Conservation (phyloP, 2,888 invertebrate genomes). For the Xestia xanthographa region DNA sequence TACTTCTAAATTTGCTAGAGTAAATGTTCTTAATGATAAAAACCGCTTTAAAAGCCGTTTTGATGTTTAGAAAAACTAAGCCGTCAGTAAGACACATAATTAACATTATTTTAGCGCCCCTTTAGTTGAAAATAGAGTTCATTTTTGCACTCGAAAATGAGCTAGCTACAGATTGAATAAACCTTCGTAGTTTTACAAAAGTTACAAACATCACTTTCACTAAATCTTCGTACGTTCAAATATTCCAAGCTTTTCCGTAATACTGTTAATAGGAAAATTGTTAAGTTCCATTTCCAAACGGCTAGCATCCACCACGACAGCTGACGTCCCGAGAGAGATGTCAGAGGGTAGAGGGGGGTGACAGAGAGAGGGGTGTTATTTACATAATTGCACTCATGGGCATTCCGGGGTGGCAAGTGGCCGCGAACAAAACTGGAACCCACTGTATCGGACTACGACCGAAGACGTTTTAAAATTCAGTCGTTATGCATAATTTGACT, state of each 20-base stretch:
- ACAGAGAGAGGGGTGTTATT: slow-evolving; percentile 31
- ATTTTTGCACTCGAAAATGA: not conserved
- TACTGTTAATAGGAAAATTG: slow-evolving; percentile 32
- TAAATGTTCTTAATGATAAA: not conserved
- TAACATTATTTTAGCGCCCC: not conserved
- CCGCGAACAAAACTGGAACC: slow-evolving; percentile 14
- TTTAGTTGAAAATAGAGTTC: not conserved
- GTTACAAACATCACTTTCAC: not conserved
- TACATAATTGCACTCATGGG: slow-evolving; percentile 62
- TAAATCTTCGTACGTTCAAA: not conserved
- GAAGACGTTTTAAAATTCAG: slow-evolving; percentile 51
- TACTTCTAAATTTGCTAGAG: not conserved
- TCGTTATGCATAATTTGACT: slow-evolving; percentile 52
- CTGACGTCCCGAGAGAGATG: slow-evolving; percentile 24
- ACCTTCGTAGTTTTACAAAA: not conserved
- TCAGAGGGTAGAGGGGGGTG: not conserved
- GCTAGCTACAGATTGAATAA: not conserved
- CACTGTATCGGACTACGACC: slow-evolving; percentile 17
- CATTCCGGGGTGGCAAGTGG: slow-evolving; percentile 36
- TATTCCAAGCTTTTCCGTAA: slow-evolving; percentile 8
- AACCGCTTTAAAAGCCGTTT: not conserved
- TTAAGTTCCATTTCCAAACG: slow-evolving; percentile 31
- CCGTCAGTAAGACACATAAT: not conserved
- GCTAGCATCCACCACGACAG: slow-evolving; percentile 35
- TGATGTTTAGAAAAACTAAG: not conserved